Evolutionary conservation across 92 coral and sea anemone species (phyloP), one percentile per base, ranked within the genome.

Genomic region (Metridium senile): DNA sequence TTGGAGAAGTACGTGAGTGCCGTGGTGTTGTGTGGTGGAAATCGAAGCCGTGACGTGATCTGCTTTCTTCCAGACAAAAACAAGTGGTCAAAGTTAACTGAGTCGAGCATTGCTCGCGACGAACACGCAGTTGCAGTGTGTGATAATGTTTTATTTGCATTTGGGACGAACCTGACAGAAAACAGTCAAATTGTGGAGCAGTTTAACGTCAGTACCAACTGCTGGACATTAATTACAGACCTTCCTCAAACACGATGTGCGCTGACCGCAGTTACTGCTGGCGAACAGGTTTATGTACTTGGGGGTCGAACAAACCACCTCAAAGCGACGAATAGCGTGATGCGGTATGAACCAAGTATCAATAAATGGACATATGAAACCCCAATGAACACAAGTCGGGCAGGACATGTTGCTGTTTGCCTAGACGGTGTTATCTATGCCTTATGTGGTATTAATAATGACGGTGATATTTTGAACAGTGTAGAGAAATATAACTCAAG

Each of bases 21-120:
- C 22, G 76, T 91, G 31, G 84, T 88, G 19, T 81, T 89, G 77
- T 85, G 93, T 76, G 93, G 95, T 10, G 90, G 97, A 1, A 85
- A 84, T 68, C 67, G 87, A 34, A 80, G 93, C 54, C 83, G 74
- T 66, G 93, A 88, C 32, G 93, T 91, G n/a, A 77, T 78, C 20
- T 88, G 97, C 64, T 91, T 66, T 46, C 51, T 81, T 8, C 97
- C 90, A 4, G 86, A 82, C 0, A 78, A 56, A 57, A 76, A 84
- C 45, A 80, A 80, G 35, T 90, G 96, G 97, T 19, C 70, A 10
- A 62, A 82, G 34, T 61, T 91, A 26, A 70, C 92, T 0, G 85
- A 88, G 59, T 88, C 87, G 85, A 51, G 65, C 29, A 66, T 66
- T 23, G 66, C 82, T 11, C 90, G 97, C 9, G 90, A 82, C 58